Percentiles rank a stretch among this genome's conserved stretches.
phyloP scores from a whole-genome alignment of 2,888 invertebrate species.

The Eugnorisma glareosa region DNA sequence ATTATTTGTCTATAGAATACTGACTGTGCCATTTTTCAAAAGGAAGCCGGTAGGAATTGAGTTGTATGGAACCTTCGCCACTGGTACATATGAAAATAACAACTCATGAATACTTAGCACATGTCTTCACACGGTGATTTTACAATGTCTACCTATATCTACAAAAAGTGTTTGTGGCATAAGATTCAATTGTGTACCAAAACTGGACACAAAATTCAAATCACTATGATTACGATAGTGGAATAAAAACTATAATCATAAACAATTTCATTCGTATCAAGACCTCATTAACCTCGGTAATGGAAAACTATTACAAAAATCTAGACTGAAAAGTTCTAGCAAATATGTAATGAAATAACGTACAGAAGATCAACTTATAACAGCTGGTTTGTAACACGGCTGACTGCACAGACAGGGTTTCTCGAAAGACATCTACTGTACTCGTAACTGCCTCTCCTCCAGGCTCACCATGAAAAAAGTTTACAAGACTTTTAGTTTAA shows the following conservation, averaged over 20 bases:
- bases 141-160: not conserved
- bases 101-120: not conserved
- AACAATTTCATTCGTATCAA: slow-evolving; percentile 57
- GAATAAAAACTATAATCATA: slow-evolving; percentile 32
- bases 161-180: not conserved
- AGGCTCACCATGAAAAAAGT: too few relatives aligned
- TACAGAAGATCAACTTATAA: slow-evolving; percentile 35
- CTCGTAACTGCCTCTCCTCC: too few relatives aligned
- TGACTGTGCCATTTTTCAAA: too few relatives aligned
- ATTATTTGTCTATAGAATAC: too few relatives aligned
- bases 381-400: too few relatives aligned
- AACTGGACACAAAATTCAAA: not conserved
- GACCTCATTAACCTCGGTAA: slow-evolving; percentile 60
- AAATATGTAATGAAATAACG: not conserved
- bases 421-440: too few relatives aligned
- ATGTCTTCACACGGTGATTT: not conserved
- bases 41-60: too few relatives aligned
- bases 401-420: too few relatives aligned
- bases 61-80: too few relatives aligned
- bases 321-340: slow-evolving; percentile 47
- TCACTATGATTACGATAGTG: not conserved
- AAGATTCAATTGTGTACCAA: not conserved
- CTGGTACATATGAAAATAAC: too few relatives aligned
- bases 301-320: slow-evolving; percentile 58
- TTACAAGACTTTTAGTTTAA: too few relatives aligned